These are phyloP conservation scores for Hafferia zeledoni DNA, from an alignment of 2,797 vertebrate genomes.

Conservation along the genomic window DNA sequence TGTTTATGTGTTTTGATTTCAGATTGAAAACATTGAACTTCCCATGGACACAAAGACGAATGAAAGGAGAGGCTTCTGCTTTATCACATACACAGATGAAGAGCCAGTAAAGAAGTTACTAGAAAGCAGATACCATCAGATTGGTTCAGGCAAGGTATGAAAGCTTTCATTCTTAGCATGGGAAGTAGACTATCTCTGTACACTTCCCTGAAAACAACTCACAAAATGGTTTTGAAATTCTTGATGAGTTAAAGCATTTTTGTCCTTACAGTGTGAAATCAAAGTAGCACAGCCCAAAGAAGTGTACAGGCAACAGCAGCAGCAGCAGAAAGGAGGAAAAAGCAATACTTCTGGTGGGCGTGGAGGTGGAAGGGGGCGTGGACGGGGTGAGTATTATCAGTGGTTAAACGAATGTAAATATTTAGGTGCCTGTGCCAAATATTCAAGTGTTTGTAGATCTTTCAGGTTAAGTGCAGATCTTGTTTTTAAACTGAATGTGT, in stretches of 20 bases:
- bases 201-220: neutral
- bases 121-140: conserved; percentile 89
- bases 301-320: conserved; percentile 88
- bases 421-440: neutral
- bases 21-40: conserved; percentile 91
- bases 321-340: conserved; percentile 85
- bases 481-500: fast-evolving
- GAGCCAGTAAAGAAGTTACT: conserved; percentile 88
- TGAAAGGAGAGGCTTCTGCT: conserved; percentile 89
- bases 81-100: conserved; percentile 86
- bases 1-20: conserved; percentile 21
- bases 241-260: neutral
- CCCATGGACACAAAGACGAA: conserved; percentile 90
- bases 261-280: conserved; percentile 83
- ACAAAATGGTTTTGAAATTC: neutral
- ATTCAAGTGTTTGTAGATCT: neutral
- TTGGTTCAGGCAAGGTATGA: conserved; percentile 87
- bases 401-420: neutral
- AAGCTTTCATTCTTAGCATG: neutral
- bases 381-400: conserved; percentile 77
- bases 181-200: neutral
- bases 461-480: neutral
- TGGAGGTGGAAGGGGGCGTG: conserved; percentile 83
- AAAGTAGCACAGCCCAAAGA: conserved; percentile 92
- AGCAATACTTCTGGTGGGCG: conserved; percentile 76